Percentiles rank a stretch among this genome's conserved stretches.
Conservation (phyloP, 2,888 invertebrate genomes). For the Azorinus chamasolen region DNA sequence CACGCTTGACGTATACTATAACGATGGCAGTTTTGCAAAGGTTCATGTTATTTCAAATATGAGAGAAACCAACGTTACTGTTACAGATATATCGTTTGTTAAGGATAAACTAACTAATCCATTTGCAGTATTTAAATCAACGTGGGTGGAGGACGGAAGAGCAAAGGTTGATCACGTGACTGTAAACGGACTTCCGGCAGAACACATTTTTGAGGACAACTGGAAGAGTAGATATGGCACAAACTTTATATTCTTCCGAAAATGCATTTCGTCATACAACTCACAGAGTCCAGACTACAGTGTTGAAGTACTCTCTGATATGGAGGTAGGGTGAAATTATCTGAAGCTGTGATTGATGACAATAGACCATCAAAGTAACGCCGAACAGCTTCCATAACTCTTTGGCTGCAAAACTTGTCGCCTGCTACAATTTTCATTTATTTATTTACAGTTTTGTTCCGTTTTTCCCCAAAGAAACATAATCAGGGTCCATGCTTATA, state of each 20-base stretch:
- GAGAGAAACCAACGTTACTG: slow-evolving; percentile 42
- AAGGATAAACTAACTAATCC: slow-evolving; percentile 31
- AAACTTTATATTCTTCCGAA: slow-evolving; percentile 61
- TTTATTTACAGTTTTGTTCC: too few species aligned
- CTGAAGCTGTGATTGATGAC: too few species aligned
- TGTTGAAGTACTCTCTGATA: slow-evolving; percentile 34
- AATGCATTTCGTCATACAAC: slow-evolving; percentile 61
- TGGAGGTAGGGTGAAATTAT: slow-evolving; percentile 18
- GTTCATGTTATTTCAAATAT: slow-evolving; percentile 43
- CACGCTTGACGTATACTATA: slow-evolving; percentile 42
- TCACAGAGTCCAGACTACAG: slow-evolving; percentile 60
- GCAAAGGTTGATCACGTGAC: slow-evolving; percentile 68
- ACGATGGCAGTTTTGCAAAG: slow-evolving; percentile 49
- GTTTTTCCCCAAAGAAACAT: too few species aligned
- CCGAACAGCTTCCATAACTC: too few species aligned
- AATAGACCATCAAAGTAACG: too few species aligned
- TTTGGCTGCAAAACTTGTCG: too few species aligned
- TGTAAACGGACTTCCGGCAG: slow-evolving; percentile 51
- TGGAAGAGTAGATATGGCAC: slow-evolving; percentile 56
- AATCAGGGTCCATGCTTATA: too few species aligned
- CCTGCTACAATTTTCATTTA: too few species aligned
- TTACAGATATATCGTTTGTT: slow-evolving; percentile 37
- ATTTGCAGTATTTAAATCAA: slow-evolving; percentile 60
- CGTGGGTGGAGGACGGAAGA: slow-evolving; percentile 67
- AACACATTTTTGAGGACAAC: slow-evolving; percentile 44